A percentile compares a stretch with the other conserved stretches of the same genome.
phyloP scores from a whole-genome alignment of 2,113 vertebrate genomes.

The Ceratotherium simum region DNA sequence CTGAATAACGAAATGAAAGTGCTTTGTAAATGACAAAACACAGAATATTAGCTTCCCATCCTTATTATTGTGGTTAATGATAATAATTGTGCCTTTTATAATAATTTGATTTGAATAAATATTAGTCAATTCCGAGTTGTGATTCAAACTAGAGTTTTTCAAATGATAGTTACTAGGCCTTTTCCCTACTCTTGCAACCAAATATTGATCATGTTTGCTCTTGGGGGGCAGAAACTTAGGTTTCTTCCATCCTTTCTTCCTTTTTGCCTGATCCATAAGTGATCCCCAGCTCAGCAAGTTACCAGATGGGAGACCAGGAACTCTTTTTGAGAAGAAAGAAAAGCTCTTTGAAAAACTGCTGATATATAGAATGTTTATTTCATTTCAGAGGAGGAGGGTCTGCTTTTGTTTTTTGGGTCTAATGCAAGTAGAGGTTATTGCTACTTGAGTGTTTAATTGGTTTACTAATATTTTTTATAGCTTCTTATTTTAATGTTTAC shows the following conservation, averaged over 20 bases:
- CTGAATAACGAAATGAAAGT: neutral
- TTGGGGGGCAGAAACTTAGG: neutral
- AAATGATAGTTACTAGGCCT: neutral
- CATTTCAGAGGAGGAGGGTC: neutral
- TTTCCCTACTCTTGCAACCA: neutral
- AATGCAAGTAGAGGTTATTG: slow-evolving; percentile 82
- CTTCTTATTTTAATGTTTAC: slow-evolving; percentile 87
- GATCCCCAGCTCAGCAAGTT: neutral
- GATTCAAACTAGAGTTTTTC: slow-evolving; percentile 55
- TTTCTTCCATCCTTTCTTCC: neutral
- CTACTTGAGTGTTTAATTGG: slow-evolving; percentile 88
- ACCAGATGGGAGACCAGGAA: neutral
- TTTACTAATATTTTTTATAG: slow-evolving; percentile 87
- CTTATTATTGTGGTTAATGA: neutral
- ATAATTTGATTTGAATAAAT: slow-evolving; percentile 48
- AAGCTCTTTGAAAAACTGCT: slow-evolving; percentile 48
- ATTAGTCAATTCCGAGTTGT: slow-evolving; percentile 37
- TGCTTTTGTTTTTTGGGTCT: slow-evolving; percentile 58
- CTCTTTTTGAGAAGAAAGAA: slow-evolving; percentile 47
- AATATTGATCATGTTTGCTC: neutral
- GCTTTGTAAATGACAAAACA: neutral
- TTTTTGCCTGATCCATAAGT: neutral
- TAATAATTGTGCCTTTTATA: neutral
- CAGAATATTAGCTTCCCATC: neutral
- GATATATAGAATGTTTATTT: slow-evolving; percentile 32